Evolutionary conservation across 2,888 invertebrate species (phyloP), one percentile per base, ranked within the genome.

Genomic region (Alcis repandata): DNA sequence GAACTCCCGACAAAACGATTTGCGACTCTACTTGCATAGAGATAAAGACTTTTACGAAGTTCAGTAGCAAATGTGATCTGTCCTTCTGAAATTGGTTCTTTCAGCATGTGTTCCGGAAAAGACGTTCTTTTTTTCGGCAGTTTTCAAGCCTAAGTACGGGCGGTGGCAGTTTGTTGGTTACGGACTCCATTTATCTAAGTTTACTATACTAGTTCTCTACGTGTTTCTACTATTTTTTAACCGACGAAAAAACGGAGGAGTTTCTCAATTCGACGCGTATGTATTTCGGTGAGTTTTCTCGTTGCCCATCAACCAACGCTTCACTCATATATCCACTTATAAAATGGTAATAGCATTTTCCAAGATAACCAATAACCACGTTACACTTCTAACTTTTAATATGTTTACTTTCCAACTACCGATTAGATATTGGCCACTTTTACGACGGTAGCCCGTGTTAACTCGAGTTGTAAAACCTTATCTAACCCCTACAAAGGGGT

Each of bases 51-150:
- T 11, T 36, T 7, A 36, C 11, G 36, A 36, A 36, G 8, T 9
- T 11, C 9, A 8, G 36, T 36, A 36, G 11, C 10, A n/a, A n/a
- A n/a, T n/a, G n/a, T n/a, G 36, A 36, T 11, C 36, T 3, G 3
- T 36, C 41, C 4, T 54, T 54, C 15, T 43, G 17, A 11, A 43
- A 54, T 17, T 13, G 11, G 33, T 13, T 6, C n/a, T 57, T 46
- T 32, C 27, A n/a, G 51, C 41, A 51, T 51, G 48, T 59, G 51
- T 43, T 13, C 43, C 17, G 51, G 33, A 59, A 51, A 51, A 32
- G 22, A 17, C n/a, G 11, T 32, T 3, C 36, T 46, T 36, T 57
- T 46, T 56, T 36, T 36, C 20, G 46, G 46, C 20, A n/a, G 46
- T 46, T 36, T 57, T 57, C 57, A 27, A 27, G 27, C 27, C 27